Percentiles rank a stretch among this genome's conserved stretches.
phyloP scores from a whole-genome alignment of 2,888 invertebrate species.

The Osmoderma eremita region DNA sequence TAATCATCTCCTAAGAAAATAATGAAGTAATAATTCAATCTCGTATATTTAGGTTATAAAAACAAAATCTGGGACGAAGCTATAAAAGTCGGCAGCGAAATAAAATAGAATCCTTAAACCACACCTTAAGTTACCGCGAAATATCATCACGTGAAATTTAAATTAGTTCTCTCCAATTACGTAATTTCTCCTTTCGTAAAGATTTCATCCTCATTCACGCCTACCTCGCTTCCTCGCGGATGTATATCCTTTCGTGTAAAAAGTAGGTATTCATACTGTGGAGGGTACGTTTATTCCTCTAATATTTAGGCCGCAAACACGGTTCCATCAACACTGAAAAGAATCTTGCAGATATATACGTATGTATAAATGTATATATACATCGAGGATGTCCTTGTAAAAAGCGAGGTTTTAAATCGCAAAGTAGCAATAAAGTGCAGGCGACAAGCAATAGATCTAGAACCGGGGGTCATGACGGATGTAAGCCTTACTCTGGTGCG shows the following conservation, averaged over 20 bases:
- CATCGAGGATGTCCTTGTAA: background rate
- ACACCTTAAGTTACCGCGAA: too few species aligned
- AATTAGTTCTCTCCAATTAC: slow-evolving; percentile 1
- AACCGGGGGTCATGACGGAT: background rate
- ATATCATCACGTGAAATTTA: background rate
- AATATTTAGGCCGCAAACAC: background rate
- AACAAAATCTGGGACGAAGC: too few species aligned
- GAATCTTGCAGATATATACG: background rate
- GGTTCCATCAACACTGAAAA: background rate
- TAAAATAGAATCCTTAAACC: too few species aligned
- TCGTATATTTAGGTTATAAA: too few species aligned
- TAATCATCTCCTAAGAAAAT: too few species aligned
- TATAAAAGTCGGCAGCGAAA: too few species aligned
- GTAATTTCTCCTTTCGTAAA: background rate
- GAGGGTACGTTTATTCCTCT: background rate
- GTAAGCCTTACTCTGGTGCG: background rate
- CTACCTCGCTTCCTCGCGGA: too few species aligned
- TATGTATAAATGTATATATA: background rate
- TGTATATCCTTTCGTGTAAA: too few species aligned
- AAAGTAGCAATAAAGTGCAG: background rate
- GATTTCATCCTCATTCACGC: background rate
- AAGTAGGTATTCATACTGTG: too few species aligned
- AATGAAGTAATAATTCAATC: too few species aligned
- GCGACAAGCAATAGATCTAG: background rate
- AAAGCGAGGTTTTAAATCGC: background rate